Percentiles rank a stretch among this genome's conserved stretches.
phyloP scores from a whole-genome alignment of 2,113 vertebrate genomes.

The Orientallactaga bullata region DNA sequence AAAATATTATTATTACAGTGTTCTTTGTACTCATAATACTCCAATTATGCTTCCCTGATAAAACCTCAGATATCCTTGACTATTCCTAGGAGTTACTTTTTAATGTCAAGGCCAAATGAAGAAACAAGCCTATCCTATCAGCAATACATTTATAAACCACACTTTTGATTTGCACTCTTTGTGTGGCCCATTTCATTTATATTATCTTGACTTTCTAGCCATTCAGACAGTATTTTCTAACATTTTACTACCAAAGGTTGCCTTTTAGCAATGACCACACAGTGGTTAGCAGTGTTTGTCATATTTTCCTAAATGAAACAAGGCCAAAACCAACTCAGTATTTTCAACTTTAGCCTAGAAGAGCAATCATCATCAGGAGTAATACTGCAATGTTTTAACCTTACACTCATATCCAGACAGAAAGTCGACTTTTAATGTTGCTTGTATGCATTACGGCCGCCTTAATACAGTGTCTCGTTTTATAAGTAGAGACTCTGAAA shows the following conservation, averaged over 20 bases:
- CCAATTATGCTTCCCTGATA: constrained; percentile 40
- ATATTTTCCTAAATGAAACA: constrained; percentile 40
- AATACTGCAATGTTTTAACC: constrained; percentile 5
- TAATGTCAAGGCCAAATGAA: constrained; percentile 42
- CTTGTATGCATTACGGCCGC: constrained; percentile 16
- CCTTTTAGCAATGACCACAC: constrained; percentile 15
- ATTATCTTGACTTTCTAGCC: constrained; percentile 47
- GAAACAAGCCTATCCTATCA: neutral
- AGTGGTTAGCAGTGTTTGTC: neutral
- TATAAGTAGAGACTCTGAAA: constrained; percentile 44
- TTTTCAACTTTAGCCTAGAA: constrained; percentile 39
- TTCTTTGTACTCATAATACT: constrained; percentile 31
- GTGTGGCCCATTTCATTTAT: constrained; percentile 45
- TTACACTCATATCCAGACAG: constrained; percentile 9
- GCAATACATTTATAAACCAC: constrained; percentile 42
- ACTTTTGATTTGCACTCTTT: constrained; percentile 18
- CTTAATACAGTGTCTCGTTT: neutral
- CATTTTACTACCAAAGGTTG: neutral
- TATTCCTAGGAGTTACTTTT: constrained; percentile 17
- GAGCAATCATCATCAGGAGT: neutral
- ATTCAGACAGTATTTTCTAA: constrained; percentile 32
- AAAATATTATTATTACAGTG: constrained; percentile 37
- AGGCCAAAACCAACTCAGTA: neutral
- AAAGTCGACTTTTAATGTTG: constrained; percentile 18
- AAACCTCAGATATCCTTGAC: constrained; percentile 46